Percentiles rank a stretch among this genome's conserved stretches.
Evolutionary conservation across 2,797 vertebrate genomes (phyloP).

Genomic region (Halcyon chelicuti): DNA sequence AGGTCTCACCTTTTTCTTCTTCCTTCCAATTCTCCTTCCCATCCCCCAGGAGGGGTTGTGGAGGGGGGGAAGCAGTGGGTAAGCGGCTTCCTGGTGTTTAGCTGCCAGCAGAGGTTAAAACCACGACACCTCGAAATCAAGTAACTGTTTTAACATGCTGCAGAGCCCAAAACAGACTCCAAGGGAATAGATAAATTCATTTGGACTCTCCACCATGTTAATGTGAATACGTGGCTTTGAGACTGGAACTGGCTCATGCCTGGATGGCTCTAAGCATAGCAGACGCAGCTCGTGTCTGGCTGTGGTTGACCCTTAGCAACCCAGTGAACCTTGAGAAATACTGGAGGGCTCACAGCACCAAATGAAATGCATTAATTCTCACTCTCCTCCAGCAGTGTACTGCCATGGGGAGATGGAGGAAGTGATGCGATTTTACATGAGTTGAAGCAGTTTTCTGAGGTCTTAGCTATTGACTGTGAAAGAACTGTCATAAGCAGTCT

Average conservation of each 20-base stretch:
- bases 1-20: neutral
- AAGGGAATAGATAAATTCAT: slow-evolving; percentile 29
- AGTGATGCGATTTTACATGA: neutral
- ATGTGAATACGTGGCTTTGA: slow-evolving; percentile 52
- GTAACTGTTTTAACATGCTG: slow-evolving; percentile 1
- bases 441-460: neutral
- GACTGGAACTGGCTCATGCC: slow-evolving; percentile 47
- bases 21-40: neutral
- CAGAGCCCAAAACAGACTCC: neutral
- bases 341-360: slow-evolving; percentile 39
- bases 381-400: slow-evolving; percentile 4
- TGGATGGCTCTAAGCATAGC: slow-evolving; percentile 40
- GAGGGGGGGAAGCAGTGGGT: neutral
- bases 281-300: slow-evolving; percentile 63
- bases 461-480: neutral
- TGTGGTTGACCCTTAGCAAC: slow-evolving; percentile 66
- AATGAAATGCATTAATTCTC: slow-evolving; percentile 37
- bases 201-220: slow-evolving; percentile 37
- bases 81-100: neutral
- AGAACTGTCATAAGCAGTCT: neutral
- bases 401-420: neutral
- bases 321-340: slow-evolving; percentile 65
- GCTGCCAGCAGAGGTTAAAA: neutral
- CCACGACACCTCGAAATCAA: neutral
- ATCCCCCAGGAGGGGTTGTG: neutral